Conservation (phyloP, 2,797 vertebrate genomes). For the Momotus momota region DNA sequence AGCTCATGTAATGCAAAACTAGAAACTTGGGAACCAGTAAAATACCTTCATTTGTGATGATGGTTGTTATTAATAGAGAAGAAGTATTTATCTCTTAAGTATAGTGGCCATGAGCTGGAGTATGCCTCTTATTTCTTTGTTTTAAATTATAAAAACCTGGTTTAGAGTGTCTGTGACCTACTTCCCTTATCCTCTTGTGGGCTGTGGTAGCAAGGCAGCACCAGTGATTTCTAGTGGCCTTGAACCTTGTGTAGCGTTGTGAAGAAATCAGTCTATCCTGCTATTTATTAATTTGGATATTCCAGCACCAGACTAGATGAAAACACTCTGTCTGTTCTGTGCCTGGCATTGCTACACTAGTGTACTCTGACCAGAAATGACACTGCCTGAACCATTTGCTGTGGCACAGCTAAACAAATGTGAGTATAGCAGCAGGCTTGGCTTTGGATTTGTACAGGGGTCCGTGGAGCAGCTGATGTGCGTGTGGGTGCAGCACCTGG, state of each 20-base stretch:
- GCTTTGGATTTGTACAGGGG: background rate
- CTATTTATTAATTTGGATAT: background rate
- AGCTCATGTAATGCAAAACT: background rate
- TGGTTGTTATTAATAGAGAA: background rate
- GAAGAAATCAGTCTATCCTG: background rate
- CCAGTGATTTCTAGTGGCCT: background rate
- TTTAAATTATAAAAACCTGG: background rate
- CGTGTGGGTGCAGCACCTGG: background rate
- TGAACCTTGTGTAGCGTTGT: background rate
- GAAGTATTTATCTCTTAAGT: background rate
- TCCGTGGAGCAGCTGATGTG: background rate
- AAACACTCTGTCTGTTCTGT: rapidly evolving
- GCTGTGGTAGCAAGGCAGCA: background rate
- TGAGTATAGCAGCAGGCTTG: background rate
- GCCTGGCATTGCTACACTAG: background rate
- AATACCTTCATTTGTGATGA: background rate
- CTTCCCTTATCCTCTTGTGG: background rate
- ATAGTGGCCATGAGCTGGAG: background rate
- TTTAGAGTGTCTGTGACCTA: background rate
- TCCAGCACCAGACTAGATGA: background rate
- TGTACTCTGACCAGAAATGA: background rate
- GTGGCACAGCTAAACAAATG: background rate
- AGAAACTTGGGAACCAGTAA: background rate
- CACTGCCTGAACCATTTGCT: background rate
- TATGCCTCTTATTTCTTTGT: background rate